A percentile compares a stretch with the other conserved stretches of the same genome.
Evolutionary conservation across 2,113 vertebrate genomes (phyloP).

Genomic region (Alectura lathami): DNA sequence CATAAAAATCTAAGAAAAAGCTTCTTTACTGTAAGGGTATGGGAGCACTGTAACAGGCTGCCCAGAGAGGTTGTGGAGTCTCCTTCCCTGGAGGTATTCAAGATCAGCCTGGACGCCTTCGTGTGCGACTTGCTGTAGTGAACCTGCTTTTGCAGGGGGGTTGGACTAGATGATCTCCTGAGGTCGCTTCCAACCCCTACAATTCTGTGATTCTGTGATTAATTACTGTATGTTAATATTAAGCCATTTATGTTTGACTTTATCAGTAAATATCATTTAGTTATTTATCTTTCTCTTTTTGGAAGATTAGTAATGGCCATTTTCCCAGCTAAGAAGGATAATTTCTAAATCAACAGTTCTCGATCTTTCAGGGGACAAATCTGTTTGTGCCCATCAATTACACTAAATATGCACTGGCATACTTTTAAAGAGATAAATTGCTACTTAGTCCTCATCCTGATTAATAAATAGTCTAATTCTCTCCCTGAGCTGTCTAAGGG

Average conservation of each 20-base stretch:
- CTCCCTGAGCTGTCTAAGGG: background rate
- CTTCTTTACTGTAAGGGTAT: too few relatives aligned
- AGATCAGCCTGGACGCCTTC: too few relatives aligned
- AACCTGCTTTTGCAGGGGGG: too few relatives aligned
- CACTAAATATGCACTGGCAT: background rate
- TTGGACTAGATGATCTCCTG: too few relatives aligned
- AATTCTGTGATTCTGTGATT: too few relatives aligned
- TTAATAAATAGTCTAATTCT: background rate
- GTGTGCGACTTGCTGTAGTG: too few relatives aligned
- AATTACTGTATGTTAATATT: background rate
- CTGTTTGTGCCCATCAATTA: background rate
- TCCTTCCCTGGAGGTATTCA: background rate
- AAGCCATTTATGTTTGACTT: background rate
- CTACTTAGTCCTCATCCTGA: background rate
- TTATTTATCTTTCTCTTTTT: background rate
- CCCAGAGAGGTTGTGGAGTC: background rate
- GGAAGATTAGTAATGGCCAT: background rate
- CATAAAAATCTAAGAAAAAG: too few relatives aligned
- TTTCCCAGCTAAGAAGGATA: background rate
- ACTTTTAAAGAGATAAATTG: background rate
- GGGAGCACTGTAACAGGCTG: background rate
- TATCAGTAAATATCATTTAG: background rate
- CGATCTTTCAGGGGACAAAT: background rate
- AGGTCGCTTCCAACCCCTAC: too few relatives aligned
- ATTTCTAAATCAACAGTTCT: background rate